A percentile compares a stretch with the other conserved stretches of the same genome.
Evolutionary conservation across 2,888 invertebrate species (phyloP).

Genomic region (Steinernema scapterisci): DNA sequence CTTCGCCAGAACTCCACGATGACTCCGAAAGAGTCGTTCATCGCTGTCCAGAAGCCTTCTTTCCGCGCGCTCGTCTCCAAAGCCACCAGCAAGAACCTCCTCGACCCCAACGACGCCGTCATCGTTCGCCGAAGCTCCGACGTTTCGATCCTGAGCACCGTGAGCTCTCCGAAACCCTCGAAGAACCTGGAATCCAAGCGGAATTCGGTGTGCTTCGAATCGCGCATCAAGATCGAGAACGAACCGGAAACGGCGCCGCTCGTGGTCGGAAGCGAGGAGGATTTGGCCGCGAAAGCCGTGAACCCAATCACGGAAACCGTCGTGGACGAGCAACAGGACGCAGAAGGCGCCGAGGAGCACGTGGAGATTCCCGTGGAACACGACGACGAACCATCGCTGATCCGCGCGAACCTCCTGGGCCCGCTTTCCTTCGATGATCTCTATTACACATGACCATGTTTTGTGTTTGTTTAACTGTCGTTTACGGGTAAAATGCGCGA

Average conservation of each 20-base stretch:
- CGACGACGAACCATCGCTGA: constrained; percentile 45
- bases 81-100: background rate
- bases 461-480: constrained; percentile 3
- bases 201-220: constrained; percentile 29
- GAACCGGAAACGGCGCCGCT: constrained; percentile 33
- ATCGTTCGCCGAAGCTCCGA: background rate
- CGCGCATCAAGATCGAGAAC: constrained; percentile 11
- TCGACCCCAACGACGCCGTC: constrained; percentile 15
- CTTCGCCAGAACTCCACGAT: constrained; percentile 33
- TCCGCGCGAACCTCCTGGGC: constrained; percentile 63
- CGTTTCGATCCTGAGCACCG: background rate
- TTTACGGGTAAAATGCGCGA: constrained; percentile 29
- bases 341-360: background rate
- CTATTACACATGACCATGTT: constrained; percentile 55
- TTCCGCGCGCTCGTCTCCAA: constrained; percentile 22
- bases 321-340: background rate
- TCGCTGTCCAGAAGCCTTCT: constrained; percentile 10
- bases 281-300: background rate
- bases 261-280: constrained; percentile 2
- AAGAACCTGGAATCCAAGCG: background rate
- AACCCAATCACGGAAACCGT: background rate
- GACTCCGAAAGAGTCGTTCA: background rate
- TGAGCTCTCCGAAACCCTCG: background rate
- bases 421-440: constrained; percentile 63
- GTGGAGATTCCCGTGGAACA: constrained; percentile 25